These are phyloP conservation scores for Macheiramphus alcinus DNA, from an alignment of 2,113 vertebrate species.

Conservation along the genomic window DNA sequence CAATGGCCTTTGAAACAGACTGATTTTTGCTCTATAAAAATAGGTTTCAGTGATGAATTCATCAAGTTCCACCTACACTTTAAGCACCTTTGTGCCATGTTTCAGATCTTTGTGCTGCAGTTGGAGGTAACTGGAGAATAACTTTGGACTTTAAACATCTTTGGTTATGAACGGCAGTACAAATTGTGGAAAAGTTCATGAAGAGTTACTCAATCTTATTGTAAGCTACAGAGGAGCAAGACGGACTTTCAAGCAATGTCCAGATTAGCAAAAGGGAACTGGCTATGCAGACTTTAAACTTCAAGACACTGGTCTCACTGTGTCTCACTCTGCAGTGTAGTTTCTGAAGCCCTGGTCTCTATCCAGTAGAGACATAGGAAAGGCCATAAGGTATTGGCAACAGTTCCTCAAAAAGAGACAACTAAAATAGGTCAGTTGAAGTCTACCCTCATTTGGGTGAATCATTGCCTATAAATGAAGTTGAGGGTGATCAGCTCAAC, in stretches of 20 bases:
- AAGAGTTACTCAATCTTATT: not conserved
- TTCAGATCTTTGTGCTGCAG: not conserved
- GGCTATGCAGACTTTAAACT: not conserved
- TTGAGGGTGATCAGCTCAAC: not conserved
- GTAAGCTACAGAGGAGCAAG: not conserved
- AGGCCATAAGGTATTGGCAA: not conserved
- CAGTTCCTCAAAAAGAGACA: not conserved
- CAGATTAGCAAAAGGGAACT: not conserved
- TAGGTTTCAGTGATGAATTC: not conserved
- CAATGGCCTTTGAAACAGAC: not conserved
- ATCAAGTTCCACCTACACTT: not conserved
- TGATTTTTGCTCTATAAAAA: not conserved
- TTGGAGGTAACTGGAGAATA: not conserved
- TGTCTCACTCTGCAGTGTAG: not conserved
- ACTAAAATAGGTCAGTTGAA: not conserved
- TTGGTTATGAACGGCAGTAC: accelerated
- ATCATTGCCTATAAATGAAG: not conserved
- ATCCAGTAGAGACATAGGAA: not conserved
- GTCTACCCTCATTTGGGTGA: not conserved
- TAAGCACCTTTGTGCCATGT: not conserved
- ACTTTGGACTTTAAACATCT: not conserved
- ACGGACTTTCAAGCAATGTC: not conserved
- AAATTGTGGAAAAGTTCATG: not conserved
- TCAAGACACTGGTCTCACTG: not conserved
- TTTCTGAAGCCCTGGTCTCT: not conserved